These are phyloP conservation scores for Brevimyrus niger DNA, from an alignment of 2,113 vertebrate genomes.

Conservation along the genomic window DNA sequence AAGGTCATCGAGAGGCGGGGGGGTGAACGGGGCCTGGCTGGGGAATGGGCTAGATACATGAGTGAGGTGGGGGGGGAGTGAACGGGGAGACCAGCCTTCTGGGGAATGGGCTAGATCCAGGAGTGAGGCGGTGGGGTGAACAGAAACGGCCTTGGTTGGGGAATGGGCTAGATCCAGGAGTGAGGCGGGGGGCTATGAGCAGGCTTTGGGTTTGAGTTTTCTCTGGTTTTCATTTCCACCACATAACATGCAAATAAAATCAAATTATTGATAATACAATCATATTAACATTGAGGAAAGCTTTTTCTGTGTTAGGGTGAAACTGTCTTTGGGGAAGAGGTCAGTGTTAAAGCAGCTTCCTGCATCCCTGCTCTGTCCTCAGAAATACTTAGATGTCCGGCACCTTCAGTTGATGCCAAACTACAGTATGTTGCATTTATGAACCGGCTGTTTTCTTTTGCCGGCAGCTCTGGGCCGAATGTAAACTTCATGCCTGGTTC, in stretches of 20 bases:
- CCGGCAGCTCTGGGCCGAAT: neutral
- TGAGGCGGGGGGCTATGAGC: conserved; percentile 9
- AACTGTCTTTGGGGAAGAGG: neutral
- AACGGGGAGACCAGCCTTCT: conserved; percentile 3
- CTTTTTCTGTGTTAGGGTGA: neutral
- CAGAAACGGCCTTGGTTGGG: conserved; percentile 10
- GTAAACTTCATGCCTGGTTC: conserved; percentile 23
- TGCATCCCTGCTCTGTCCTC: neutral
- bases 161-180: conserved; percentile 30
- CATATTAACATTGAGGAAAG: neutral
- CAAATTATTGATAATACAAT: neutral
- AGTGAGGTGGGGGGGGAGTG: conserved; percentile 27
- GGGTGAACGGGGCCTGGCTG: conserved; percentile 13
- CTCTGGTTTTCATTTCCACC: neutral
- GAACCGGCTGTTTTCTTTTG: neutral
- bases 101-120: conserved; percentile 30
- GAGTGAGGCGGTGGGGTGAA: conserved; percentile 30
- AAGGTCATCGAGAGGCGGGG: conserved; percentile 35
- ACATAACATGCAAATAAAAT: neutral
- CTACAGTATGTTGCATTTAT: neutral
- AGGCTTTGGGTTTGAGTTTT: neutral
- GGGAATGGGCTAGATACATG: conserved; percentile 20
- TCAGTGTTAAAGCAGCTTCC: neutral
- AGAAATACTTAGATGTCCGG: neutral
- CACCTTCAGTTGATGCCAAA: neutral